Percentiles rank a stretch among this genome's conserved stretches.
These are phyloP conservation scores for Rhombomys opimus DNA, from an alignment of 2,113 vertebrate genomes.

Conservation along the genomic window DNA sequence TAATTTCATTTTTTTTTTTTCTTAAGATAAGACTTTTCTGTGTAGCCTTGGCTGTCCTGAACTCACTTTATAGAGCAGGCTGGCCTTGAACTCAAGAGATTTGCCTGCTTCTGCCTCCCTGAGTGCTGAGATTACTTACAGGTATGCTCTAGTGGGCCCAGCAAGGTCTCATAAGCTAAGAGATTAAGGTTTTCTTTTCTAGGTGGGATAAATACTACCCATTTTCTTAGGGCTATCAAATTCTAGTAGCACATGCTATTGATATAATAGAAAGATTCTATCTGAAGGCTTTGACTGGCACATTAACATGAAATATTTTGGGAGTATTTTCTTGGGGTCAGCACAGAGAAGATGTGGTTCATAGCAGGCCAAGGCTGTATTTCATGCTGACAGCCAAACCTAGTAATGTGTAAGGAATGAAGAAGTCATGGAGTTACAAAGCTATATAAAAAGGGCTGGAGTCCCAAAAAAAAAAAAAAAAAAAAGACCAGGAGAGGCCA, in stretches of 20 bases:
- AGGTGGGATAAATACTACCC: neutral
- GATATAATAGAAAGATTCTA: constrained; percentile 40
- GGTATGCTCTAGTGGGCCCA: too few relatives aligned
- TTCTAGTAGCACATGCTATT: neutral
- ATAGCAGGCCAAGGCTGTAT: neutral
- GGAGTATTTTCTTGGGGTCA: neutral
- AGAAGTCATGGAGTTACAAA: neutral
- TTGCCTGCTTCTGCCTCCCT: too few relatives aligned
- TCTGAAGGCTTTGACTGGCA: constrained; percentile 5
- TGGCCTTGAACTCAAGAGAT: too few relatives aligned
- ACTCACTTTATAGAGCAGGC: too few relatives aligned
- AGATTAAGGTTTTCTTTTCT: constrained; percentile 49
- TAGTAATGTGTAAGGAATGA: neutral
- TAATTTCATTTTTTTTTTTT: too few relatives aligned
- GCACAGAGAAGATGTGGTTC: neutral
- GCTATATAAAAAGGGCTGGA: neutral
- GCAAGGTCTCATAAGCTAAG: neutral
- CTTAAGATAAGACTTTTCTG: too few relatives aligned
- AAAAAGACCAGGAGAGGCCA: neutral
- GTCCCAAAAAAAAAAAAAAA: neutral
- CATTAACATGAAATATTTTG: neutral
- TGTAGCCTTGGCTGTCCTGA: too few relatives aligned
- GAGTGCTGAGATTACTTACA: too few relatives aligned
- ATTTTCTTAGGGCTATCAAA: constrained; percentile 32
- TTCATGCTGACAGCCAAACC: neutral